Percentiles rank a stretch among this genome's conserved stretches.
Evolutionary conservation across 1,140 invertebrate genomes (phyloP).

Genomic region (Wasmannia auropunctata): DNA sequence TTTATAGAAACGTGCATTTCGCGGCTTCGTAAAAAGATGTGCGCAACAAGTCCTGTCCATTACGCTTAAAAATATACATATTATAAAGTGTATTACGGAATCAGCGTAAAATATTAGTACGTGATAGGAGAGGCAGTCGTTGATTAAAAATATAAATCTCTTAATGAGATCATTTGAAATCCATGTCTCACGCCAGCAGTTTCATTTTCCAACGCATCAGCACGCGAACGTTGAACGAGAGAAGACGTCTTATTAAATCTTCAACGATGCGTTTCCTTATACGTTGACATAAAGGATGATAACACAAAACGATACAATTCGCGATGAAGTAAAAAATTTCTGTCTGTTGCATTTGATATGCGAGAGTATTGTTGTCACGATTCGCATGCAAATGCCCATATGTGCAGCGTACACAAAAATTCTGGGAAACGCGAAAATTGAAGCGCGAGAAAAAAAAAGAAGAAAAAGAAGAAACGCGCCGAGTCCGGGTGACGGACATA

Average conservation of each 20-base stretch:
- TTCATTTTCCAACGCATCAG: background rate
- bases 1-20: background rate
- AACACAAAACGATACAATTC: background rate
- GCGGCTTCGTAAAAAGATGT: conserved; percentile 7
- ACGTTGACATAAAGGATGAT: background rate
- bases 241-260: background rate
- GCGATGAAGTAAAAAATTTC: conserved; percentile 12
- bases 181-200: background rate
- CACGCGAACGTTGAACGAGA: background rate
- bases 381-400: background rate
- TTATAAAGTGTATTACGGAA: background rate
- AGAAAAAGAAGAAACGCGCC: background rate
- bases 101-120: background rate
- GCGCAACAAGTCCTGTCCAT: conserved; percentile 44
- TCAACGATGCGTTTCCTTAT: background rate
- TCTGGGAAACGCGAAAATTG: background rate
- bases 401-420: background rate
- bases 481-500: background rate
- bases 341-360: background rate
- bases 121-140: background rate
- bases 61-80: background rate
- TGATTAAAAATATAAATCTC: conserved; percentile 1
- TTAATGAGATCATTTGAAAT: background rate
- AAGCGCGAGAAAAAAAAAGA: background rate
- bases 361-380: background rate